A percentile compares a stretch with the other conserved stretches of the same genome.
Evolutionary conservation across 1,140 invertebrate genomes (phyloP).

Genomic region (Drosophila kohkoa): DNA sequence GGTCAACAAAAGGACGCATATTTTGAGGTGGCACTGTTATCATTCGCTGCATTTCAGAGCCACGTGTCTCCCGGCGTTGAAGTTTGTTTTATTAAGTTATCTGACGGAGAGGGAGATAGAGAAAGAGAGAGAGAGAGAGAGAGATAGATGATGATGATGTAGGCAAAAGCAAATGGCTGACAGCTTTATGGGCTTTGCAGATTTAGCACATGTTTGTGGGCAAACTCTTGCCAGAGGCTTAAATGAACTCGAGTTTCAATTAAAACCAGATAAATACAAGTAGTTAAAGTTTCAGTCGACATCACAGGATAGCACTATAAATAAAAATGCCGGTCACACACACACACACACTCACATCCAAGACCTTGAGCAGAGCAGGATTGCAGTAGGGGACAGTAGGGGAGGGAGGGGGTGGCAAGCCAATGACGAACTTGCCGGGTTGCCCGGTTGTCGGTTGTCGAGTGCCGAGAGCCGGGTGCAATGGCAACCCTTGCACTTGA

Average conservation of each 20-base stretch:
- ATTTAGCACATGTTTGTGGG: conserved; percentile 14
- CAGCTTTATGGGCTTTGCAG: conserved; percentile 24
- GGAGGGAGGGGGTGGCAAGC: neutral
- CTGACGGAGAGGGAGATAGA: neutral
- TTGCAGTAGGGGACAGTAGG: neutral
- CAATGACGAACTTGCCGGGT: neutral
- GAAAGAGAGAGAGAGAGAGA: no score
- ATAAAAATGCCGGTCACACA: conserved; percentile 35
- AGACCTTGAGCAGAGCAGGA: neutral
- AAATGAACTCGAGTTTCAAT: conserved; percentile 43
- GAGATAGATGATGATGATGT: neutral
- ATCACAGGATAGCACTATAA: conserved; percentile 30
- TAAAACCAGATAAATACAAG: conserved; percentile 38
- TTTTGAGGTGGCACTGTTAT: conserved; percentile 57
- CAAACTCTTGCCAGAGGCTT: conserved; percentile 10
- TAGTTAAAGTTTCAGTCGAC: conserved; percentile 36
- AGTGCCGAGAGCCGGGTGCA: conserved; percentile 38
- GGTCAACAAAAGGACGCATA: conserved; percentile 79
- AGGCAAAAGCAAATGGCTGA: neutral
- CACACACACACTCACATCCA: neutral
- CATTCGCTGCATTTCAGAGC: conserved; percentile 60
- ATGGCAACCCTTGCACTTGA: conserved; percentile 78
- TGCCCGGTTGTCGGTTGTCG: no score
- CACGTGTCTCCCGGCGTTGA: conserved; percentile 65
- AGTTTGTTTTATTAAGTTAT: conserved; percentile 78